Conservation (phyloP, 1,140 invertebrate species). For the Drosophila navojoa region DNA sequence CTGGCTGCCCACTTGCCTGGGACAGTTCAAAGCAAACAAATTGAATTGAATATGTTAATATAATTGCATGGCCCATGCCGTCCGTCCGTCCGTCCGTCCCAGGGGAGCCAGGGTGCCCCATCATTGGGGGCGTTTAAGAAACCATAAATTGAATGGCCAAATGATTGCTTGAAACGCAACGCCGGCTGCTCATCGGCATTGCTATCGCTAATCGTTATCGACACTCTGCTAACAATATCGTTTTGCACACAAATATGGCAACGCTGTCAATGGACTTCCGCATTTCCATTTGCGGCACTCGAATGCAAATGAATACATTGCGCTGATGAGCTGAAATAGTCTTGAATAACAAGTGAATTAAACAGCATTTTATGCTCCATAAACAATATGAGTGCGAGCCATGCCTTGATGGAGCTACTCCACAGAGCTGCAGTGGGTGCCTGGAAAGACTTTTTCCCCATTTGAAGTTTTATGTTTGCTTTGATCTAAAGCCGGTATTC, state of each 20-base stretch:
- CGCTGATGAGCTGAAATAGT: background rate
- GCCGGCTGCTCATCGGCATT: constrained; percentile 3
- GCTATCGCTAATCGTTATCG: background rate
- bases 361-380: too few species aligned
- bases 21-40: constrained; percentile 67
- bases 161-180: constrained; percentile 27
- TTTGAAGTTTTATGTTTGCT: too few species aligned
- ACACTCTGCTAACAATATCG: background rate
- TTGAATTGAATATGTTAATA: constrained; percentile 78
- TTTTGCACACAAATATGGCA: constrained; percentile 5
- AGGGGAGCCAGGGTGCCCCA: background rate
- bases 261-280: constrained; percentile 44
- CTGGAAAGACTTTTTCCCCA: too few species aligned
- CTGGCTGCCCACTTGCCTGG: constrained; percentile 31
- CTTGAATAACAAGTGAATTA: constrained; percentile 12
- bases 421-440: background rate
- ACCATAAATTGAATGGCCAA: constrained; percentile 58
- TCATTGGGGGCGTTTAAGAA: constrained; percentile 55
- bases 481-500: too few species aligned
- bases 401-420: too few species aligned
- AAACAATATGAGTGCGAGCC: too few species aligned
- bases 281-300: constrained; percentile 37
- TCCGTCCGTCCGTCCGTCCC: background rate
- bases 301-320: constrained; percentile 61
- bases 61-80: constrained; percentile 51